Evolutionary conservation across 1,140 invertebrate species (phyloP).

Genomic region (Oscheius sp.): DNA sequence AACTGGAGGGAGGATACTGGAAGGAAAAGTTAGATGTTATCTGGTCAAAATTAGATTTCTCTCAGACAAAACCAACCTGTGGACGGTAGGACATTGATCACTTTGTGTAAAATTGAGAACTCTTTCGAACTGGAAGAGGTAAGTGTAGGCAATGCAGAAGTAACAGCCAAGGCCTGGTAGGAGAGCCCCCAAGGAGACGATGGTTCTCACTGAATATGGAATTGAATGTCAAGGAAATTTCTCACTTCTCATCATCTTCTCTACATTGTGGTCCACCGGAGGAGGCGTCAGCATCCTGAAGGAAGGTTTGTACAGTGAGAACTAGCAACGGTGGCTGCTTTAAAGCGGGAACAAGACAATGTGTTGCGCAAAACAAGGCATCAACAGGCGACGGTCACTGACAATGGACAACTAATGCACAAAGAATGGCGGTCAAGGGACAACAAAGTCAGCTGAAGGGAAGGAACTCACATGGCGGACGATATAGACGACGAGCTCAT

Average conservation of each 20-base stretch:
- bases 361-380: background rate
- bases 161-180: constrained; percentile 57
- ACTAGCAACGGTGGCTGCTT: background rate
- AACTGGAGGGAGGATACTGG: constrained; percentile 52
- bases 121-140: constrained; percentile 53
- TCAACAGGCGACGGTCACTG: no score
- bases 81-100: constrained; percentile 50
- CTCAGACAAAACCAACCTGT: constrained; percentile 45
- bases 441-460: background rate
- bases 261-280: constrained; percentile 18
- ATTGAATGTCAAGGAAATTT: background rate
- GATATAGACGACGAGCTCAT: background rate
- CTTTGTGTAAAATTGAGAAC: constrained; percentile 53
- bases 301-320: background rate
- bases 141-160: constrained; percentile 53
- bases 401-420: no score
- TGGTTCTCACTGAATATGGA: constrained; percentile 3
- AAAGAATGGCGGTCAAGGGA: background rate
- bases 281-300: constrained; percentile 9
- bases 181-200: constrained; percentile 41
- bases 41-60: background rate
- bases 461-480: background rate
- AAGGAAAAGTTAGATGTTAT: constrained; percentile 16
- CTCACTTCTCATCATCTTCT: constrained; percentile 27
- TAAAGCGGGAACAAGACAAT: background rate